These are phyloP conservation scores for Drosophila lacertosa DNA, from an alignment of 1,140 invertebrate genomes.

Conservation along the genomic window DNA sequence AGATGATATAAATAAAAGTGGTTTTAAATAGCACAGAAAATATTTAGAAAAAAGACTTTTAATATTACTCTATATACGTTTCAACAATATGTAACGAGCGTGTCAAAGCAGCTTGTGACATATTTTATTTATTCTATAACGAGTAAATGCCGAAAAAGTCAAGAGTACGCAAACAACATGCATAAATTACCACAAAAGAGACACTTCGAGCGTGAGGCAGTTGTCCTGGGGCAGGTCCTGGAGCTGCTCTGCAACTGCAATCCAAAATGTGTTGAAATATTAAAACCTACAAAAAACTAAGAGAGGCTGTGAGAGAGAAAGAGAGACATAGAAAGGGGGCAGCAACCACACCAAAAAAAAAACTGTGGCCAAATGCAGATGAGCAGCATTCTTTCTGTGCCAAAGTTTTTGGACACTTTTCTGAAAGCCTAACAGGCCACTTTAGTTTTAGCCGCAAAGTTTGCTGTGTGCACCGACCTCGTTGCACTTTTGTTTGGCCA, in stretches of 20 bases:
- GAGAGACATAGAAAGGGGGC: neutral
- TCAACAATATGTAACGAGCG: slow-evolving; percentile 55
- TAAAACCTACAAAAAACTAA: slow-evolving; percentile 51
- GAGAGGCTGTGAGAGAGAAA: neutral
- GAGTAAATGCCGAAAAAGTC: slow-evolving; percentile 72
- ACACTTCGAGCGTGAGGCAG: slow-evolving; percentile 47
- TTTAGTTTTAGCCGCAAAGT: slow-evolving; percentile 81
- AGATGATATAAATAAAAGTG: neutral
- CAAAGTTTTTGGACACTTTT: slow-evolving; percentile 72
- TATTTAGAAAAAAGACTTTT: neutral
- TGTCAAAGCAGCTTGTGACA: slow-evolving; percentile 74
- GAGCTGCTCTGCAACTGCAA: slow-evolving; percentile 50
- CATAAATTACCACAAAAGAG: slow-evolving; percentile 72
- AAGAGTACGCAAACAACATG: slow-evolving; percentile 72
- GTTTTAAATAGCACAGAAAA: neutral
- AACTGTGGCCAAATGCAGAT: slow-evolving; percentile 77
- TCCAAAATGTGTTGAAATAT: slow-evolving; percentile 78
- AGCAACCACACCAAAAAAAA: slow-evolving; percentile 48
- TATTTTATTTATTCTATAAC: slow-evolving; percentile 75
- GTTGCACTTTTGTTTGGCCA: slow-evolving; percentile 69
- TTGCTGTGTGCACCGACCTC: slow-evolving; percentile 62
- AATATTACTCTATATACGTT: neutral
- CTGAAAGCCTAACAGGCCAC: slow-evolving; percentile 76
- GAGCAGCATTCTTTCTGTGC: slow-evolving; percentile 70
- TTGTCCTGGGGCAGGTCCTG: slow-evolving; percentile 15